Evolutionary conservation across 2,113 vertebrate genomes (phyloP).

Genomic region (Podarcis muralis): DNA sequence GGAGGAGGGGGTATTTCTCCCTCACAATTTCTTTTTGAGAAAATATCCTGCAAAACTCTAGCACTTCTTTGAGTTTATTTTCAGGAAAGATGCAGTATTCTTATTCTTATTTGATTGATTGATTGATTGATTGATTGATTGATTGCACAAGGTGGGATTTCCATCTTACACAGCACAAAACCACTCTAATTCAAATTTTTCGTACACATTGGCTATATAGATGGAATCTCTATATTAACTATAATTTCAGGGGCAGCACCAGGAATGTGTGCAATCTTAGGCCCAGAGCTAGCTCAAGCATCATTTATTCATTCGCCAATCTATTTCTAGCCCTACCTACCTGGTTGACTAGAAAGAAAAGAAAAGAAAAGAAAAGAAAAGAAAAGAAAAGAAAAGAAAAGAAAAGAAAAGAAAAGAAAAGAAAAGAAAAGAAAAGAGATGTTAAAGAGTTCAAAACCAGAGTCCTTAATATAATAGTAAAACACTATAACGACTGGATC

Average conservation of each 20-base stretch:
- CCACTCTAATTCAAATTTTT: background rate
- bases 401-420: too few relatives aligned
- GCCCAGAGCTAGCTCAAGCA: background rate
- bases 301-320: background rate
- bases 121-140: background rate
- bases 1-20: background rate
- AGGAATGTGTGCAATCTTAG: background rate
- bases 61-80: background rate
- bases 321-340: background rate
- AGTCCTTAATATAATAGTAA: too few relatives aligned
- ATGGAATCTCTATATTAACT: background rate
- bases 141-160: background rate
- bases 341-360: too few relatives aligned
- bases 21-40: background rate
- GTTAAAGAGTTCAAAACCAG: too few relatives aligned
- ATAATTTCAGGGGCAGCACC: background rate
- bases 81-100: too few relatives aligned
- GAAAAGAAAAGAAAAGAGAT: background rate
- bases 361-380: too few relatives aligned
- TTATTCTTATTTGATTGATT: too few relatives aligned
- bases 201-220: too few relatives aligned
- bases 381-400: too few relatives aligned
- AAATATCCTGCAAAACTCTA: background rate
- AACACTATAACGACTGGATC: too few relatives aligned
- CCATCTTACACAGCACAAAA: background rate